A percentile compares a stretch with the other conserved stretches of the same genome.
Conservation (phyloP, 2,888 invertebrate species). For the Coenonympha glycerion region DNA sequence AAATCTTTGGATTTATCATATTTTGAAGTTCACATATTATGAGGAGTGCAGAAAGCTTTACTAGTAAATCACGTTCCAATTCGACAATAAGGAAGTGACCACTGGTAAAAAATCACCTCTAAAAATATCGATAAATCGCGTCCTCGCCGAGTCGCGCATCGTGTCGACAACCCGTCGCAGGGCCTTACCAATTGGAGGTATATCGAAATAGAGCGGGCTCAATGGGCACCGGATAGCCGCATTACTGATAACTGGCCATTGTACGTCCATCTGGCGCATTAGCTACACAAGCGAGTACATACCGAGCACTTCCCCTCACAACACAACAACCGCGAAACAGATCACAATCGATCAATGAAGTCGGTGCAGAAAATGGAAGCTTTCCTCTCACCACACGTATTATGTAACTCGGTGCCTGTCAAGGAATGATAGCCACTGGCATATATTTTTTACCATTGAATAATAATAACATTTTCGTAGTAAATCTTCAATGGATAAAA, state of each 20-base stretch:
- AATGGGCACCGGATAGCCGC: constrained; percentile 35
- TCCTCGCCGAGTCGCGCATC: background rate
- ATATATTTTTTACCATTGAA: no score
- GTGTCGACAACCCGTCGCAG: background rate
- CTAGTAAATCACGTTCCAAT: no score
- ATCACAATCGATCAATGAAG: constrained; percentile 1
- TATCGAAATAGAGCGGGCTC: constrained; percentile 7
- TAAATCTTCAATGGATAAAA: no score
- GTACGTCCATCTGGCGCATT: constrained; percentile 32
- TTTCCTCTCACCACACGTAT: background rate
- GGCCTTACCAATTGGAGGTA: constrained; percentile 7
- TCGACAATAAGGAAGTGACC: no score
- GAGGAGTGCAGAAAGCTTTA: no score
- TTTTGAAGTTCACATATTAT: no score
- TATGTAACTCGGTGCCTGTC: no score
- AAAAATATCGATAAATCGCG: background rate
- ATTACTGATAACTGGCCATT: constrained; percentile 33
- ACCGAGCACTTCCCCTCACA: constrained; percentile 42
- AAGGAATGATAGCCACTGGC: no score
- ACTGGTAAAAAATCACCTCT: no score
- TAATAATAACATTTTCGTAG: no score
- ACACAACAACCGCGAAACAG: constrained; percentile 29
- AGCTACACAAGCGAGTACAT: no score
- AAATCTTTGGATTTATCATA: no score
- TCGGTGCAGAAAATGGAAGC: background rate